These are phyloP conservation scores for Lamellibrachia luymesi DNA, from an alignment of 1,140 invertebrate species.

Conservation along the genomic window DNA sequence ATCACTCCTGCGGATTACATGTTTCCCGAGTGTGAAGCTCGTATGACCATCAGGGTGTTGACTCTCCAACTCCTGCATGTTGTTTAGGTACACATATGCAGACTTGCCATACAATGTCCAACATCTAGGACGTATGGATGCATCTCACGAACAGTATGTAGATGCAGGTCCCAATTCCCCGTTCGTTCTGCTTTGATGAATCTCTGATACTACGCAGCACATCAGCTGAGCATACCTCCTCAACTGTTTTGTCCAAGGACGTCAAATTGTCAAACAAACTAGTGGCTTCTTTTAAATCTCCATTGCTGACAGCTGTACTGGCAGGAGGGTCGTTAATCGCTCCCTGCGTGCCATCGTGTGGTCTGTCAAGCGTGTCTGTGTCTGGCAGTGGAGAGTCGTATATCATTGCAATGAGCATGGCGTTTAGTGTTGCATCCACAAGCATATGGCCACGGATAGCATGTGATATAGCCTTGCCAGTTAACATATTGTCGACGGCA, in stretches of 20 bases:
- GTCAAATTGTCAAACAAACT: slow-evolving; percentile 7
- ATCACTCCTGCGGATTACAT: no score
- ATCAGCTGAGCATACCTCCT: not conserved
- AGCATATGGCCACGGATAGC: no score
- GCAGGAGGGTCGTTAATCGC: not conserved
- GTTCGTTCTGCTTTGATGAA: slow-evolving; percentile 54
- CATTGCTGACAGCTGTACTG: no score
- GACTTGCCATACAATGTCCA: slow-evolving; percentile 16
- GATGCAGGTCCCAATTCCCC: slow-evolving; percentile 49
- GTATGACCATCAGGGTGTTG: no score
- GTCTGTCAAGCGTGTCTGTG: not conserved
- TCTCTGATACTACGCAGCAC: slow-evolving; percentile 24
- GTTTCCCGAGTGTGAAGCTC: no score
- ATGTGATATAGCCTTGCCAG: no score
- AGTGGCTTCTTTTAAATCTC: no score
- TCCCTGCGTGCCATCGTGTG: not conserved
- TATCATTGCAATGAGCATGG: no score
- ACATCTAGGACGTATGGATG: not conserved
- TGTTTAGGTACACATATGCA: no score
- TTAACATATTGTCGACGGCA: no score
- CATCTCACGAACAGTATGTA: not conserved
- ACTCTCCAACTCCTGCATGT: no score
- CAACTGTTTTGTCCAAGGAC: not conserved
- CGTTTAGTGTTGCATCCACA: no score
- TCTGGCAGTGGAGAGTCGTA: not conserved